A percentile compares a stretch with the other conserved stretches of the same genome.
phyloP scores from a whole-genome alignment of 2,797 vertebrate genomes.

The Graptemys geographica region DNA sequence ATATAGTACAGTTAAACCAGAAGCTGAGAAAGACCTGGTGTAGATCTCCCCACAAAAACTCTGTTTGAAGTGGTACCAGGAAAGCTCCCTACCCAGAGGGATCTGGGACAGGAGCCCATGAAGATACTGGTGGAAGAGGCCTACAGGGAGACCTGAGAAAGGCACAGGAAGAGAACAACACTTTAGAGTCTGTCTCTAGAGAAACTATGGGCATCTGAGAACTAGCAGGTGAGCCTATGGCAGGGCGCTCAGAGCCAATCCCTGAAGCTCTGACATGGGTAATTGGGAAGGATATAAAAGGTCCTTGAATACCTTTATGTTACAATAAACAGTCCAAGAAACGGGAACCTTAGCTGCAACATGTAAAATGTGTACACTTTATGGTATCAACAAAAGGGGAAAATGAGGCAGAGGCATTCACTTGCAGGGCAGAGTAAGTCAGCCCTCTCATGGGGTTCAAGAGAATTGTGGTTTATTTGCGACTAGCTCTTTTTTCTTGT shows the following conservation, averaged over 20 bases:
- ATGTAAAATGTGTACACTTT: background rate
- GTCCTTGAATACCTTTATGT: background rate
- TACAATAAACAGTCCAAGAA: background rate
- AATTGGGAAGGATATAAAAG: slow-evolving; percentile 8
- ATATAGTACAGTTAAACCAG: background rate
- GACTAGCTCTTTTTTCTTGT: background rate
- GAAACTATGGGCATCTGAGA: background rate
- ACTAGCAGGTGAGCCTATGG: background rate
- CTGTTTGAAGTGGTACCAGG: background rate
- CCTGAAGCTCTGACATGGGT: background rate
- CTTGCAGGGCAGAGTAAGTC: background rate
- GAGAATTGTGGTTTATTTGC: background rate
- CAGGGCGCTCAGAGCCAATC: background rate
- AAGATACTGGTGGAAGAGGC: background rate
- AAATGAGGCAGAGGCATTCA: background rate
- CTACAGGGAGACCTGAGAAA: background rate
- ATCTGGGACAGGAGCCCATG: fast-evolving
- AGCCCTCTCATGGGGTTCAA: background rate
- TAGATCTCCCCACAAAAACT: background rate
- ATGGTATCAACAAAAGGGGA: background rate
- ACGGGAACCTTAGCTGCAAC: background rate
- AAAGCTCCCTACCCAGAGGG: background rate
- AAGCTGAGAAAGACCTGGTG: background rate
- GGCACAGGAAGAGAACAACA: background rate
- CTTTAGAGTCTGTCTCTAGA: background rate